These are phyloP conservation scores for Lineus longissimus DNA, from an alignment of 1,140 invertebrate genomes.

Conservation along the genomic window DNA sequence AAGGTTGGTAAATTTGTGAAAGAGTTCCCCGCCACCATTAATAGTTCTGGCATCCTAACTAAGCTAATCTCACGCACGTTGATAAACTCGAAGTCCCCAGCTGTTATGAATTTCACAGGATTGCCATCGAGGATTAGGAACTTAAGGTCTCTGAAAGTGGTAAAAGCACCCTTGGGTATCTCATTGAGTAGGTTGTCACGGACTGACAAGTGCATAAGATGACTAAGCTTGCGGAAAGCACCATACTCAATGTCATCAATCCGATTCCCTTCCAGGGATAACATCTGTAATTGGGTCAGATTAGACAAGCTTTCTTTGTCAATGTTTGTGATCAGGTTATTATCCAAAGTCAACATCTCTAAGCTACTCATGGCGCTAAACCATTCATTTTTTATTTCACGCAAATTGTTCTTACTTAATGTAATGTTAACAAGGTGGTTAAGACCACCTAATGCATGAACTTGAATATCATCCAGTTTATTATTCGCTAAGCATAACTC, in stretches of 20 bases:
- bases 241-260: conserved; percentile 24
- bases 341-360: conserved; percentile 26
- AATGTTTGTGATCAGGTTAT: conserved; percentile 31
- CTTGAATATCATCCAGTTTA: conserved; percentile 30
- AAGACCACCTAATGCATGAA: conserved; percentile 36
- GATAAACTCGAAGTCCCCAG: conserved; percentile 43
- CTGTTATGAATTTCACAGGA: conserved; percentile 34
- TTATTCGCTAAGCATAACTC: conserved; percentile 37
- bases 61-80: conserved; percentile 44
- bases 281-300: conserved; percentile 30
- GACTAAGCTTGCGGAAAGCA: conserved; percentile 30
- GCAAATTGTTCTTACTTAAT: conserved; percentile 34
- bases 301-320: conserved; percentile 28
- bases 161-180: conserved; percentile 28
- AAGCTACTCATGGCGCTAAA: conserved; percentile 35
- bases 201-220: conserved; percentile 33
- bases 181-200: conserved; percentile 30
- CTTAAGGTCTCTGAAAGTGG: conserved; percentile 26
- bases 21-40: conserved; percentile 47
- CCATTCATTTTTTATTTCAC: conserved; percentile 30
- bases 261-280: conserved; percentile 36
- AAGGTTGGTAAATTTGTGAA: conserved; percentile 52
- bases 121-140: conserved; percentile 42
- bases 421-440: conserved; percentile 33
- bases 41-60: conserved; percentile 46